Evolutionary conservation across 2,113 vertebrate genomes (phyloP), one percentile per base, ranked within the genome.

Genomic region (Carassius gibelio): DNA sequence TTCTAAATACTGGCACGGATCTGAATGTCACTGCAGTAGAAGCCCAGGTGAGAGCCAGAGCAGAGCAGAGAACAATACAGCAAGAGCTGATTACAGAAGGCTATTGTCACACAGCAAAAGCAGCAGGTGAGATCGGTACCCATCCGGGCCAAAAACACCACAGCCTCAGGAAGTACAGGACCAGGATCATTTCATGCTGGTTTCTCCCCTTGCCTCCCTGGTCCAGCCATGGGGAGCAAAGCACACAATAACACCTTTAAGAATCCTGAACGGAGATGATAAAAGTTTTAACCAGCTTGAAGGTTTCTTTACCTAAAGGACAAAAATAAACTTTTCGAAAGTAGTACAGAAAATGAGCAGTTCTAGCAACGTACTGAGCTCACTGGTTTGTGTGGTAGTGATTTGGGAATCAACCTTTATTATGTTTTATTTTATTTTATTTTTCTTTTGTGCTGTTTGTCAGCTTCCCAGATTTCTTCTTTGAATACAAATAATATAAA

Each of bases 51-150:
- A 87, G 21, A 79, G 66, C 75, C 66, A 34, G 64, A 78, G 69
- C 50, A 11, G 66, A 64, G 66, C 50, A 17, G 75, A 66, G 55
- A 81, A 76, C 86, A 87, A 81, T 76, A 34, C 30, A 80, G 62
- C 42, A 61, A 57, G 61, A 45, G 50, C 50, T 87, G 48, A 59
- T 61, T 59, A 81, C 69, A 69, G 48, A 48, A 26, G 19, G 19
- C 38, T 36, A 82, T 50, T 77, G 83, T 85, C 45, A 50, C 19
- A 77, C 30, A 17, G 84, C 61, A 77, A 84, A 61, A 68, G 48
- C 82, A 50, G 21, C 76, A 61, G 77, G 82, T 80, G 82, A 62
- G 50, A 30, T 17, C 34, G 17, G 77, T 19, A 74, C 42, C 26
- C 64, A 75, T 57, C 7, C 19, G 3, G 34, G 77, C 77, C 77